Evolutionary conservation across 1,140 invertebrate genomes (phyloP).

Genomic region (Amphibalanus amphitrite): DNA sequence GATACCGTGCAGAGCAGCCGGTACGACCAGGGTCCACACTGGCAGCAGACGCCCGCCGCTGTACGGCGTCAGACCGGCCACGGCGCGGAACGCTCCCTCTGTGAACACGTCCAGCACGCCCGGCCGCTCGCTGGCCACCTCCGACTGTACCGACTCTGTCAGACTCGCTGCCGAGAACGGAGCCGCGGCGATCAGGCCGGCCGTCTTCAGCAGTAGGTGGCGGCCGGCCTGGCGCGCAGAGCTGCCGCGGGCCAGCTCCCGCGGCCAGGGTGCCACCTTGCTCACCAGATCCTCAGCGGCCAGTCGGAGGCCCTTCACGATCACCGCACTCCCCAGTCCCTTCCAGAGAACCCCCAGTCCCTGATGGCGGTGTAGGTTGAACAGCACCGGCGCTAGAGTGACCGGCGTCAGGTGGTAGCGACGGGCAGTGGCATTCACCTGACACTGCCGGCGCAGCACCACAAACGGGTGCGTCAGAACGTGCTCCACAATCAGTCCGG

Average conservation of each 20-base stretch:
- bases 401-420: conserved; percentile 68
- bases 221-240: conserved; percentile 59
- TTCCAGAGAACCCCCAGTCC: conserved; percentile 81
- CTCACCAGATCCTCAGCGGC: conserved; percentile 78
- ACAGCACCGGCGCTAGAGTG: conserved; percentile 61
- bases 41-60: conserved; percentile 47
- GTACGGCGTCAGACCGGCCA: conserved; percentile 56
- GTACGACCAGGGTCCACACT: conserved; percentile 67
- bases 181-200: conserved; percentile 50
- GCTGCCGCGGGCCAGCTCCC: conserved; percentile 53
- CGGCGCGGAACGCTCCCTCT: conserved; percentile 65
- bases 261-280: conserved; percentile 81
- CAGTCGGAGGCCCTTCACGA: conserved; percentile 69
- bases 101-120: conserved; percentile 77
- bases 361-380: conserved; percentile 63
- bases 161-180: conserved; percentile 85
- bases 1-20: conserved; percentile 57
- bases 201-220: conserved; percentile 65
- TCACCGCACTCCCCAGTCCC: conserved; percentile 70
- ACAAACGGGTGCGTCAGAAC: conserved; percentile 82
- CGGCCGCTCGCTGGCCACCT: conserved; percentile 84
- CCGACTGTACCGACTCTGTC: conserved; percentile 90
- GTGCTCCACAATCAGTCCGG: conserved; percentile 68
- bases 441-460: conserved; percentile 77
- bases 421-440: conserved; percentile 54